Percentiles rank a stretch among this genome's conserved stretches.
These are phyloP conservation scores for Dreissena polymorpha DNA, from an alignment of 1,140 invertebrate species.

Conservation along the genomic window DNA sequence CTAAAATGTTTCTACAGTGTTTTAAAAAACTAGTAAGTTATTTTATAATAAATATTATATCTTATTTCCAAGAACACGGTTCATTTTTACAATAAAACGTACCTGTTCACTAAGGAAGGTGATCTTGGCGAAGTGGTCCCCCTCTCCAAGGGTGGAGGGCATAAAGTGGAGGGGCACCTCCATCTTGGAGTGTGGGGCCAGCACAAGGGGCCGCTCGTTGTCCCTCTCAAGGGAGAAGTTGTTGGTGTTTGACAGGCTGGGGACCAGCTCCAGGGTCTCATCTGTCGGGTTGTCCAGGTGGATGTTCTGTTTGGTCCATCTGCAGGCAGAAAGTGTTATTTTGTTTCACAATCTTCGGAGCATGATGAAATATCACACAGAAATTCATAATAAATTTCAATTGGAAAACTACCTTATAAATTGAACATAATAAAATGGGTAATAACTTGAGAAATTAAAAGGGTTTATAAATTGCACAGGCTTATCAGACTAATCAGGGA, in stretches of 20 bases:
- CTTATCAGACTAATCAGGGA: no score
- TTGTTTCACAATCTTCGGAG: no score
- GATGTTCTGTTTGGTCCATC: constrained; percentile 76
- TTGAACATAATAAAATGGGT: no score
- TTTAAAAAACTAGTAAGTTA: no score
- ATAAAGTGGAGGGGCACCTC: constrained; percentile 77
- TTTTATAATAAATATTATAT: no score
- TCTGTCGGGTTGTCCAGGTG: constrained; percentile 76
- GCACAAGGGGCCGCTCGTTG: constrained; percentile 68
- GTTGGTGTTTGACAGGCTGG: constrained; percentile 75
- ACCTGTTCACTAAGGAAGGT: constrained; percentile 77
- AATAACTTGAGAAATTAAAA: no score
- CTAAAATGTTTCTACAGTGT: no score
- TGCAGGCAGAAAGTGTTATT: constrained; percentile 42
- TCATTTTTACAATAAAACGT: neutral
- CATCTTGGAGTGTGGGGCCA: constrained; percentile 65
- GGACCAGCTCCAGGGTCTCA: constrained; percentile 73
- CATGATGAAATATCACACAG: no score
- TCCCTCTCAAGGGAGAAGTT: constrained; percentile 77
- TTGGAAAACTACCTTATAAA: no score
- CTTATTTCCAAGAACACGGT: no score
- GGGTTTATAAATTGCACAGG: no score
- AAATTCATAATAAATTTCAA: no score
- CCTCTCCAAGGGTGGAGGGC: constrained; percentile 76
- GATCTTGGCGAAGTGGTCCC: constrained; percentile 73